Percentiles rank a stretch among this genome's conserved stretches.
Conservation (phyloP, 1,140 invertebrate genomes). For the Triops cancriformis region DNA sequence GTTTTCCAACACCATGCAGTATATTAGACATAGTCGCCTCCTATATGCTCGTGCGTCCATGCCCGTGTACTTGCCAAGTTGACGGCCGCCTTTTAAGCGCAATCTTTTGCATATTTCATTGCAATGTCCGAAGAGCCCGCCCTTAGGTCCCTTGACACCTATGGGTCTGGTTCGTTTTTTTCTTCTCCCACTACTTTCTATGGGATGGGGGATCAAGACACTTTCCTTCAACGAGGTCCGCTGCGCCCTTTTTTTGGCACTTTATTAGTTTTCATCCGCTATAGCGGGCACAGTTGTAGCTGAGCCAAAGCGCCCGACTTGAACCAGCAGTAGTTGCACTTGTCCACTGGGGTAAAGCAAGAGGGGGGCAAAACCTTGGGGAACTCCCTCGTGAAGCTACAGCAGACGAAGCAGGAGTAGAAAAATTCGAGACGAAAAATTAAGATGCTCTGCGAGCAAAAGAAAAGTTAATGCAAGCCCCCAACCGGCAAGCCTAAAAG, state of each 20-base stretch:
- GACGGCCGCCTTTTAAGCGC: background rate
- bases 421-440: background rate
- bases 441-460: background rate
- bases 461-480: background rate
- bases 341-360: background rate
- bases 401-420: too few relatives aligned
- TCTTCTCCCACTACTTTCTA: background rate
- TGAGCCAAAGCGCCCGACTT: background rate
- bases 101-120: background rate
- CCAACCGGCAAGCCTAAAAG: background rate
- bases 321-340: background rate
- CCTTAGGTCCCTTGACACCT: background rate
- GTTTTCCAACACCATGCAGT: too few relatives aligned
- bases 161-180: background rate
- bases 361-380: background rate
- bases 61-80: too few relatives aligned
- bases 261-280: constrained; percentile 1
- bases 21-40: too few relatives aligned
- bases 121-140: background rate
- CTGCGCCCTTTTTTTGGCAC: background rate
- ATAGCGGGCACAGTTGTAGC: background rate
- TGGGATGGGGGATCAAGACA: background rate
- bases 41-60: too few relatives aligned
- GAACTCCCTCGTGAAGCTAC: background rate
- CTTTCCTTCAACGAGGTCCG: background rate